Evolutionary conservation across 2,113 vertebrate species (phyloP).

Genomic region (Psettodes erumei): DNA sequence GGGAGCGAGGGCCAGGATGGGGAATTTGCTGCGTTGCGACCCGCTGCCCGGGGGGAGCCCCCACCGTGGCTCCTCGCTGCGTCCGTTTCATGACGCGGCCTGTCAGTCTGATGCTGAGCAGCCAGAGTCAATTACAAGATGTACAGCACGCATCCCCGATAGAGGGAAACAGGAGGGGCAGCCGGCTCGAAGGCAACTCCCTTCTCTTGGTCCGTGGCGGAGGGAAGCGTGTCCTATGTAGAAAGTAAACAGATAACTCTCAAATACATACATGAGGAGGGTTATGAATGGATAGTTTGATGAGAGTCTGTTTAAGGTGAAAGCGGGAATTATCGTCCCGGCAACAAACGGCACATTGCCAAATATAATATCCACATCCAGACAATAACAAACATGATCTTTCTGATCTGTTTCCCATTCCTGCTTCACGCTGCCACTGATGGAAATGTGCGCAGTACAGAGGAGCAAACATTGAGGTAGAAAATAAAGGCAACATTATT

Average conservation of each 20-base stretch:
- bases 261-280: neutral
- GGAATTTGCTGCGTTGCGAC: constrained; percentile 11
- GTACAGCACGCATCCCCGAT: constrained; percentile 14
- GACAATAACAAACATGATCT: neutral
- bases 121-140: constrained; percentile 42
- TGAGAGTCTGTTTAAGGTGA: no score
- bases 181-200: constrained; percentile 13
- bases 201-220: neutral
- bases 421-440: neutral
- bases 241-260: neutral
- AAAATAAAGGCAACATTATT: constrained; percentile 9
- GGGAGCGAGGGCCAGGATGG: constrained; percentile 20
- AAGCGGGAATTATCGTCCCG: neutral
- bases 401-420: neutral
- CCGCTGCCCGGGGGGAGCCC: constrained; percentile 12
- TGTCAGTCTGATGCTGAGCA: constrained; percentile 40
- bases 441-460: neutral
- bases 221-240: neutral
- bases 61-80: constrained; percentile 22
- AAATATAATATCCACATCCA: neutral
- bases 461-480: constrained; percentile 1
- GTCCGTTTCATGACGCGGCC: constrained; percentile 28
- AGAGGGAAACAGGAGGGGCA: constrained; percentile 3
- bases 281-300: neutral
- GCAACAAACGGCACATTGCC: neutral